Conservation (phyloP, 1,140 invertebrate genomes). For the Eulimnadia texana region DNA sequence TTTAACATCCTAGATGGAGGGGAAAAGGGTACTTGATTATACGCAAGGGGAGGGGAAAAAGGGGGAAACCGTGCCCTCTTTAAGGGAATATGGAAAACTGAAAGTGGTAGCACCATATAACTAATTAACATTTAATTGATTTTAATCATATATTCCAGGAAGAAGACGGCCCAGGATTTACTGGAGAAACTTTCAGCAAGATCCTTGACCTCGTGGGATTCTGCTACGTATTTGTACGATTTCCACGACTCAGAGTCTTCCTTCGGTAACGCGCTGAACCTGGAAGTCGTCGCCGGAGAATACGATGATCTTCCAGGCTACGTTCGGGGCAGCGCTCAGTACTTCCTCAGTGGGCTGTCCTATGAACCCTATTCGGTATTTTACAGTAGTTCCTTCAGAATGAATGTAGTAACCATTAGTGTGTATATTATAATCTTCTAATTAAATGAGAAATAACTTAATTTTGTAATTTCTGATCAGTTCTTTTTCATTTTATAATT, state of each 20-base stretch:
- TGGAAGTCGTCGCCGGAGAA: not conserved
- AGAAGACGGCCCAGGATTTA: not conserved
- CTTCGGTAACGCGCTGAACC: conserved; percentile 3
- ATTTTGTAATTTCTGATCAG: no score
- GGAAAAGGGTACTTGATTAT: no score
- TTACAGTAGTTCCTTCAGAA: not conserved
- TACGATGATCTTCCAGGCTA: conserved; percentile 1
- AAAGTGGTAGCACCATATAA: no score
- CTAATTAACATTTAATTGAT: no score
- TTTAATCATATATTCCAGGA: no score
- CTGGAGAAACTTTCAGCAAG: not conserved
- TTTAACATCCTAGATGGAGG: no score
- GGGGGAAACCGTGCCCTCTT: no score
- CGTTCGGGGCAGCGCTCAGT: not conserved
- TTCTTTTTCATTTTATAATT: no score
- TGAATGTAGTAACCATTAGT: not conserved
- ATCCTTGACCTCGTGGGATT: not conserved
- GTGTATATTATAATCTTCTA: no score
- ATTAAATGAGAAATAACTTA: no score
- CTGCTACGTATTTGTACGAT: not conserved
- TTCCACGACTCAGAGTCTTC: not conserved
- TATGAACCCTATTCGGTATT: conserved; percentile 3
- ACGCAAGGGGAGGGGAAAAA: no score
- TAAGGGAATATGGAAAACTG: no score
- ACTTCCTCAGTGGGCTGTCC: not conserved